phyloP scores from a whole-genome alignment of 2,888 invertebrate genomes.

The Congeria kusceri region DNA sequence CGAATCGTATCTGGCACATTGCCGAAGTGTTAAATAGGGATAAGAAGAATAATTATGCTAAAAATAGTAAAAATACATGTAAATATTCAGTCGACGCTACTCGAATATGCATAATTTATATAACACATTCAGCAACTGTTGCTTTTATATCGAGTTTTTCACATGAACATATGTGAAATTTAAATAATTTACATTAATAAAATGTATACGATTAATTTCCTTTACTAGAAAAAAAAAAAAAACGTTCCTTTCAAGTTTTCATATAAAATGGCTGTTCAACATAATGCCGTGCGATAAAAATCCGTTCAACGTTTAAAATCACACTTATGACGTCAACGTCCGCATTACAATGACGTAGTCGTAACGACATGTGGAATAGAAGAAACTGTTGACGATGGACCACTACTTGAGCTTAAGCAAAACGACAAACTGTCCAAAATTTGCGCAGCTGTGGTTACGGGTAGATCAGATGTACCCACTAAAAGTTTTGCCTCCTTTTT shows the following conservation, averaged over 20 bases:
- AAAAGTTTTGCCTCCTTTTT: slow-evolving; percentile 81
- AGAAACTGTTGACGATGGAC: slow-evolving; percentile 17
- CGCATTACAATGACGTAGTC: slow-evolving; percentile 67
- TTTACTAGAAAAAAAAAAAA: not conserved
- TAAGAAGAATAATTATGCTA: too few relatives aligned
- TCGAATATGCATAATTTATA: too few relatives aligned
- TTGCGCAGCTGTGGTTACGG: slow-evolving; percentile 57
- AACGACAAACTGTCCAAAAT: slow-evolving; percentile 59
- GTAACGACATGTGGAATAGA: slow-evolving; percentile 73
- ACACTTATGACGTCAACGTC: slow-evolving; percentile 1
- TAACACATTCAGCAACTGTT: not conserved
- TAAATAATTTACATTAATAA: too few relatives aligned
- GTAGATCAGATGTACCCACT: slow-evolving; percentile 63
- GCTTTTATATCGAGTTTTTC: not conserved
- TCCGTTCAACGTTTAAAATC: too few relatives aligned
- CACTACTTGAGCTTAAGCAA: slow-evolving; percentile 57
- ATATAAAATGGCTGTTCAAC: too few relatives aligned
- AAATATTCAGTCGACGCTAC: too few relatives aligned
- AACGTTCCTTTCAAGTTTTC: not conserved
- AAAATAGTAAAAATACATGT: too few relatives aligned
- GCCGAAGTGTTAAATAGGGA: too few relatives aligned
- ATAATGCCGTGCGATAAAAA: too few relatives aligned
- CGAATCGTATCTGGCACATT: too few relatives aligned
- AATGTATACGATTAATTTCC: slow-evolving; percentile 5
- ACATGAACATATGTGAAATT: not conserved